A percentile compares a stretch with the other conserved stretches of the same genome.
phyloP scores from a whole-genome alignment of 2,797 vertebrate species.

The Macroramphosus scolopax region DNA sequence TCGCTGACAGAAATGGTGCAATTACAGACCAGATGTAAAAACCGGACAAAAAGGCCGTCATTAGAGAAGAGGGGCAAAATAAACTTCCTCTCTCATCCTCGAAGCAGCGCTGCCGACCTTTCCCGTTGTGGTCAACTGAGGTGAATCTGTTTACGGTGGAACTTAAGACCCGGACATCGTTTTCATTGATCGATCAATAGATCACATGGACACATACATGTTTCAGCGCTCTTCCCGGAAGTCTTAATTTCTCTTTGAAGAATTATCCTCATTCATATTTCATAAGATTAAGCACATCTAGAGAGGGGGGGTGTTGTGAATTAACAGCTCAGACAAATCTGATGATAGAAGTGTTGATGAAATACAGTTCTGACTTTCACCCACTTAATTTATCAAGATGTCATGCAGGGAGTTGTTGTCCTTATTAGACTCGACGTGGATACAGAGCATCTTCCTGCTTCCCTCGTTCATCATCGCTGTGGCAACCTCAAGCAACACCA shows the following conservation, averaged over 20 bases:
- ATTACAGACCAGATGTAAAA: conserved; percentile 39
- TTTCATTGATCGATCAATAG: no score
- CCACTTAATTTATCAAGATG: conserved; percentile 43
- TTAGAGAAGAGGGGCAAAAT: no score
- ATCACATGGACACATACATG: no score
- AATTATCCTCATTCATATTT: conserved; percentile 48
- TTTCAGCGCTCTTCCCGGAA: no score
- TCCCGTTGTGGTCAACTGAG: no score
- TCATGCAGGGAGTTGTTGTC: conserved; percentile 47
- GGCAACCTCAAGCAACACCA: conserved; percentile 54
- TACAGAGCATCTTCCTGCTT: conserved; percentile 34
- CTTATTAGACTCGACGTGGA: conserved; percentile 41
- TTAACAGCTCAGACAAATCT: conserved; percentile 51
- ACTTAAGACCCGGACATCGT: no score
- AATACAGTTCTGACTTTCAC: conserved; percentile 32
- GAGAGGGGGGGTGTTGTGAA: conserved; percentile 20
- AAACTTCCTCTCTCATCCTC: no score
- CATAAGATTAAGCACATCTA: conserved; percentile 22
- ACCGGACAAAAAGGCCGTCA: conserved; percentile 1
- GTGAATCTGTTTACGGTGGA: no score
- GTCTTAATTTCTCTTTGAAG: conserved; percentile 33
- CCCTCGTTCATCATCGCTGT: conserved; percentile 26
- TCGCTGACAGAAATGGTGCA: conserved; percentile 16
- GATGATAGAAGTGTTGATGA: conserved; percentile 42
- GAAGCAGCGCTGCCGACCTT: no score